phyloP scores from a whole-genome alignment of 2,797 vertebrate species.

The Bovichtus diacanthus region DNA sequence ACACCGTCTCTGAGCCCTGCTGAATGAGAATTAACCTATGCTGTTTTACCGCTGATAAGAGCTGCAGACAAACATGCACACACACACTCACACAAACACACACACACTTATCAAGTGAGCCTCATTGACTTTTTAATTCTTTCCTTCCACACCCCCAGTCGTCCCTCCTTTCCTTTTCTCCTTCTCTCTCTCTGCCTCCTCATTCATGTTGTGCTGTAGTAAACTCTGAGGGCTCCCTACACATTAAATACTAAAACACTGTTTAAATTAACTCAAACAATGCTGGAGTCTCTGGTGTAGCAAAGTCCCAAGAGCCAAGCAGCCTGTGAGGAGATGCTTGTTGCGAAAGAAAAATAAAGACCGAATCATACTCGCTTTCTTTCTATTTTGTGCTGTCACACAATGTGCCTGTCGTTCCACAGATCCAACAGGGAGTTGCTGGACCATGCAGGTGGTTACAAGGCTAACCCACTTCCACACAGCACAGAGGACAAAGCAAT shows the following conservation, averaged over 20 bases:
- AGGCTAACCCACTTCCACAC: conserved; percentile 43
- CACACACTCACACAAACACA: conserved; percentile 28
- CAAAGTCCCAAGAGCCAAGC: conserved; percentile 16
- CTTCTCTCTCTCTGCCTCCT: conserved; percentile 16
- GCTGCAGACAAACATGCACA: conserved; percentile 49
- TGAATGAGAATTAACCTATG: conserved; percentile 72
- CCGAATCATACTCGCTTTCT: conserved; percentile 30
- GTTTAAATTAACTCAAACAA: conserved; percentile 30
- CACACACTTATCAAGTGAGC: conserved; percentile 55
- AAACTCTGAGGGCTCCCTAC: conserved; percentile 19
- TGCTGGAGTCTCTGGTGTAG: conserved; percentile 11
- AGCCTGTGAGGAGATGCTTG: conserved; percentile 10
- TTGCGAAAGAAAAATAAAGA: conserved; percentile 10
- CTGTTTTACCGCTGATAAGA: conserved; percentile 71
- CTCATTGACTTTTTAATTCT: conserved; percentile 74
- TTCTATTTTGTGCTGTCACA: conserved; percentile 43
- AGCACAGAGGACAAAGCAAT: conserved; percentile 29
- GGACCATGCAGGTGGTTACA: conserved; percentile 31
- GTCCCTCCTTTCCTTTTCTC: conserved; percentile 18
- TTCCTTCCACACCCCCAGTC: conserved; percentile 32
- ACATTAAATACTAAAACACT: conserved; percentile 44
- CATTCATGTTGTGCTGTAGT: conserved; percentile 31
- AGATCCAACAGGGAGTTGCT: conserved; percentile 24
- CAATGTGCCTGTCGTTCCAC: conserved; percentile 38
- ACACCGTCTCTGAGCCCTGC: conserved; percentile 39